Evolutionary conservation across 2,797 vertebrate species (phyloP), one percentile per base, ranked within the genome.

Genomic region (Anguilla marmorata): DNA sequence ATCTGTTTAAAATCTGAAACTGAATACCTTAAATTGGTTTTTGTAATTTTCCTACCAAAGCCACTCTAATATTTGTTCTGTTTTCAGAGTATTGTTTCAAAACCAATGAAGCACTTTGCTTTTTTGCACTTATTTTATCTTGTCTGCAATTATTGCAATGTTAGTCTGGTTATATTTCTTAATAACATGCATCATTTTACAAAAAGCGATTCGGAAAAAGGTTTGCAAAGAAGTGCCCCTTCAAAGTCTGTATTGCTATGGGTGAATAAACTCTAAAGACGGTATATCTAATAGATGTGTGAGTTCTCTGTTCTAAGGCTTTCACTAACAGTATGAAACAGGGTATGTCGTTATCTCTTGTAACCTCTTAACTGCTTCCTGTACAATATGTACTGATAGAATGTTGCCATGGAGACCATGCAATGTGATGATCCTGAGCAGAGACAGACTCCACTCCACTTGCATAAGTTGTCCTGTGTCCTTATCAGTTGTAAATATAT

Each of bases 271-370:
- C 27, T 45, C 45, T 80, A 54, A 21, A 41, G 33, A 58, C 76
- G 63, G 30, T 82, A 80, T 69, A 48, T 82, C 41, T 82, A 5
- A 82, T 9, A 2, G 79, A 6, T 82, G 79, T 50, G 60, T 90
- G 54, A 89, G 86, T 92, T 85, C 88, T 87, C 69, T 91, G 86
- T 91, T 88, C 30, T 88, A 72, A 66, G 52, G 72, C 33, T 37
- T 50, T 60, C 85, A 58, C 45, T 19, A 74, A 86, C 89, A 91
- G 83, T 12, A 92, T 91, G 90, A 92, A 93, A 91, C 48, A 56
- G 52, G 33, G 63, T 56, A 56, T n/a, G 27, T 30, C 48, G 82
- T 76, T 72, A 87, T 84, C 87, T 48, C 11, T 45, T 58, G 86
- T 21, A 16, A 80, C 79, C 76, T 8, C 50, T 58, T 69, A 37